Conservation (phyloP, 2,113 vertebrate genomes). For the Ahaetulla prasina region DNA sequence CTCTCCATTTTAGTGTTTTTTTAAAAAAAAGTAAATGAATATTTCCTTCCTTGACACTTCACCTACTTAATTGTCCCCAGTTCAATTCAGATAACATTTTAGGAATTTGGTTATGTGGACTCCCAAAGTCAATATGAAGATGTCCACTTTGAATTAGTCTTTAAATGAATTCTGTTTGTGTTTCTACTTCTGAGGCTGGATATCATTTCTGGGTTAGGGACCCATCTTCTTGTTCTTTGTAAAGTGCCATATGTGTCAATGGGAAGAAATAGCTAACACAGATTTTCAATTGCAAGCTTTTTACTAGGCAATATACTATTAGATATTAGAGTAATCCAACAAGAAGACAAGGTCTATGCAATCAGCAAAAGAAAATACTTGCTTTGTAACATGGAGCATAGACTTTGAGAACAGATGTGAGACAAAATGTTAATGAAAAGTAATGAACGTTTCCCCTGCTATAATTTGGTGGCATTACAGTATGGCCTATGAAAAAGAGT, state of each 20-base stretch:
- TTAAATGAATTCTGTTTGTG: background rate
- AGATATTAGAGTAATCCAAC: background rate
- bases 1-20: background rate
- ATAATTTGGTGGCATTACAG: conserved; percentile 22
- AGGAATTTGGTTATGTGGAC: background rate
- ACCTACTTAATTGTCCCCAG: background rate
- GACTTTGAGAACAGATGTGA: background rate
- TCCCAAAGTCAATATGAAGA: background rate
- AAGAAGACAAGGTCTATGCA: conserved; percentile 4
- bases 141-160: background rate
- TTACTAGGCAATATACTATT: background rate
- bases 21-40: background rate
- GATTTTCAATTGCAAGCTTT: background rate
- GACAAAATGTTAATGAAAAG: background rate
- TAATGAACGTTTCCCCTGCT: background rate
- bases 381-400: background rate
- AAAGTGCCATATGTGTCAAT: background rate
- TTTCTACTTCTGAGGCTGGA: background rate
- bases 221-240: background rate
- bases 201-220: background rate
- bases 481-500: conserved; percentile 8
- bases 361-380: background rate
- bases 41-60: background rate
- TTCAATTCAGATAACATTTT: background rate
- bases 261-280: background rate